Evolutionary conservation across 2,113 vertebrate genomes (phyloP).

Genomic region (Lepisosteus oculatus): DNA sequence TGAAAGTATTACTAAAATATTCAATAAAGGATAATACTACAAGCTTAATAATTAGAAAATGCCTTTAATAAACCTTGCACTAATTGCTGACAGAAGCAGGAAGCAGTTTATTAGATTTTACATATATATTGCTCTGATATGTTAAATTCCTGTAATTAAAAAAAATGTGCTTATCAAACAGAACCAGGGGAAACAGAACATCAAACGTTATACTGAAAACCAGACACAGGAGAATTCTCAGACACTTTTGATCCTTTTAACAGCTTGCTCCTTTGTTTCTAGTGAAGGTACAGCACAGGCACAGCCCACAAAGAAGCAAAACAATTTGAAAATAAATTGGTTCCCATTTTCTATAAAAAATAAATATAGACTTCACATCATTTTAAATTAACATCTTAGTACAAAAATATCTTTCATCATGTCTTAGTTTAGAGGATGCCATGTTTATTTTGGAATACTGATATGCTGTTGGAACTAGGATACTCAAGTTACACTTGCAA

Average conservation of each 20-base stretch:
- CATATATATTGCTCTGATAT: conserved; percentile 11
- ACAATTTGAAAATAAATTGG: conserved; percentile 15
- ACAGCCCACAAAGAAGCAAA: conserved; percentile 21
- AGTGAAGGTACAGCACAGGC: too few species aligned
- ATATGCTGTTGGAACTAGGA: too few species aligned
- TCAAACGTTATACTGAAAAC: not conserved
- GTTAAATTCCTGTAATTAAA: conserved; percentile 1
- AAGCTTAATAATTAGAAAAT: conserved; percentile 7
- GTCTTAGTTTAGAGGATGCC: too few species aligned
- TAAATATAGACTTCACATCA: conserved; percentile 26
- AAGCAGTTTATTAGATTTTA: conserved; percentile 7
- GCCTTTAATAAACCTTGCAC: conserved; percentile 12
- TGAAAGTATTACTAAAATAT: not conserved
- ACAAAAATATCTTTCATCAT: not conserved
- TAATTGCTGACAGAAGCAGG: not conserved
- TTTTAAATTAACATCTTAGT: conserved; percentile 14
- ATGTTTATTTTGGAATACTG: too few species aligned
- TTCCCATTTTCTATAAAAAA: conserved; percentile 34
- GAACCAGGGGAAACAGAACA: not conserved
- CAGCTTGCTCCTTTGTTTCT: too few species aligned
- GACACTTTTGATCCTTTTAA: too few species aligned
- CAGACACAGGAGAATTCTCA: conserved; percentile 7
- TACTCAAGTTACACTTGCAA: too few species aligned
- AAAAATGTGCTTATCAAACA: conserved; percentile 2
- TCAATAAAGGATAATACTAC: not conserved